phyloP scores from a whole-genome alignment of 2,888 invertebrate genomes.

The Agrochola lota region DNA sequence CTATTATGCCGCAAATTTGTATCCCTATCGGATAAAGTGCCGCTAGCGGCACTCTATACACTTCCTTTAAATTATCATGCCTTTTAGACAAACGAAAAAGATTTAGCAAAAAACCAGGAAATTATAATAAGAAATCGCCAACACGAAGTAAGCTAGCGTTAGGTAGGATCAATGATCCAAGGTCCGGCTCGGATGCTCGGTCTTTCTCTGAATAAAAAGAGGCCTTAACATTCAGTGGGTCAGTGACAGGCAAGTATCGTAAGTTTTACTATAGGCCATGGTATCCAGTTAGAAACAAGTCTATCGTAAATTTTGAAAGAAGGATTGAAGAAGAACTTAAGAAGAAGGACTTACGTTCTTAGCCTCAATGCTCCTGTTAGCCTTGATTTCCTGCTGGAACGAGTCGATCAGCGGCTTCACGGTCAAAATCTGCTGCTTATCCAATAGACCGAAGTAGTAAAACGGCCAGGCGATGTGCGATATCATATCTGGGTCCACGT shows the following conservation, averaged over 20 bases:
- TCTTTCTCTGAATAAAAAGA: neutral
- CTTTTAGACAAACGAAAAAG: neutral
- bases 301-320: neutral
- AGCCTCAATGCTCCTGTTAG: conserved; percentile 79
- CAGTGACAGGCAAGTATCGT: neutral
- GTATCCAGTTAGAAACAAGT: neutral
- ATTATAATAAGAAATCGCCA: neutral
- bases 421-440: conserved; percentile 77
- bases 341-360: conserved; percentile 74
- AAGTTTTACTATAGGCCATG: no score
- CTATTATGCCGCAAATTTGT: no score
- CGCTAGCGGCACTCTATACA: no score
- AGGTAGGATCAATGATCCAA: neutral
- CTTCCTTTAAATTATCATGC: neutral
- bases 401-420: conserved; percentile 78
- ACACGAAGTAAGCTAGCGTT: neutral
- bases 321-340: neutral
- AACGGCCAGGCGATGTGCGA: conserved; percentile 75
- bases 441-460: conserved; percentile 83
- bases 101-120: neutral
- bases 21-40: no score
- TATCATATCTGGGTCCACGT: conserved; percentile 84
- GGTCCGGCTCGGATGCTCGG: no score
- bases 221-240: neutral
- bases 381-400: conserved; percentile 77